A percentile compares a stretch with the other conserved stretches of the same genome.
Evolutionary conservation across 2,113 vertebrate species (phyloP).

Genomic region (Nycticorax nycticorax): DNA sequence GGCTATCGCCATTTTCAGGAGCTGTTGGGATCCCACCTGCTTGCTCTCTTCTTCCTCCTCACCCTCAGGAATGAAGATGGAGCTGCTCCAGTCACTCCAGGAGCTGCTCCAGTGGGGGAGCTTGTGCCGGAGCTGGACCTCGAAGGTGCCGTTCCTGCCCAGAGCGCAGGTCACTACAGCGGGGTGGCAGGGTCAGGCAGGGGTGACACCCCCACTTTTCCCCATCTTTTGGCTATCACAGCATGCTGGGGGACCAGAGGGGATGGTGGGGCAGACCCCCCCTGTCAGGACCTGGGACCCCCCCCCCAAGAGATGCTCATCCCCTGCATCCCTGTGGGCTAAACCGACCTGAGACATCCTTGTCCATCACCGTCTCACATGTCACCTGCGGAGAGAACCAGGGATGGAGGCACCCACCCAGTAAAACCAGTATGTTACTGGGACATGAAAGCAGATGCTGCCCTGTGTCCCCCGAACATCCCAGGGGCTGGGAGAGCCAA

Average conservation of each 20-base stretch:
- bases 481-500: not conserved
- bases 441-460: not conserved
- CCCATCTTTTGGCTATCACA: fast-evolving
- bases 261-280: not conserved
- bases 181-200: not conserved
- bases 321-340: fast-evolving
- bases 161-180: slow-evolving; percentile 62
- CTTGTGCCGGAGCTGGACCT: slow-evolving; percentile 70
- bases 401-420: not conserved
- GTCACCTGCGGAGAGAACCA: not conserved
- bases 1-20: fast-evolving
- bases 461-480: not conserved
- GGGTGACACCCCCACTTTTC: not conserved
- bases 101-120: not conserved
- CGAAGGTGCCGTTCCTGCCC: not conserved
- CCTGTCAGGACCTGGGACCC: not conserved
- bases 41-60: slow-evolving; percentile 19
- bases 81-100: slow-evolving; percentile 77
- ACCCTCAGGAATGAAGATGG: slow-evolving; percentile 69
- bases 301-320: fast-evolving
- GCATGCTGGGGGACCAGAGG: not conserved
- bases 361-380: not conserved
- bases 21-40: not conserved
- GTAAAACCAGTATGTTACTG: not conserved
- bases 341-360: not conserved